A percentile compares a stretch with the other conserved stretches of the same genome.
These are phyloP conservation scores for Anhinga rufa DNA, from an alignment of 2,113 vertebrate genomes.

Conservation along the genomic window DNA sequence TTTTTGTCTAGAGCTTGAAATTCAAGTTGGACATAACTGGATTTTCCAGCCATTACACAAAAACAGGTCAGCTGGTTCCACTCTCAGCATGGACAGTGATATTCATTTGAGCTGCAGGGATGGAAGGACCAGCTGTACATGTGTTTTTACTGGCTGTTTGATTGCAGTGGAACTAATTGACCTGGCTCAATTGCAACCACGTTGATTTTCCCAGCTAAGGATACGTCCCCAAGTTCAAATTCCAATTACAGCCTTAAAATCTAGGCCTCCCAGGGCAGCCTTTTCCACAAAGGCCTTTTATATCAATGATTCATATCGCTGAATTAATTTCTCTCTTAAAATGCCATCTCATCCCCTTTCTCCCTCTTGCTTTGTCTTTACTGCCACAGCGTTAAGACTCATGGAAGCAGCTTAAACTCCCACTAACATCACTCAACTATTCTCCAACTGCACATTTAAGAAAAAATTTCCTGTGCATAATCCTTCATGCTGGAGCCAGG, in stretches of 20 bases:
- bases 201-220: background rate
- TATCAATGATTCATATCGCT: background rate
- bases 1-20: background rate
- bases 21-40: background rate
- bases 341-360: background rate
- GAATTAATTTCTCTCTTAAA: background rate
- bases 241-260: constrained; percentile 11
- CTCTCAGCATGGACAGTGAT: rapidly evolving
- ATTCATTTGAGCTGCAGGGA: background rate
- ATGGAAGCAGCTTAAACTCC: background rate
- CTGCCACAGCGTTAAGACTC: background rate
- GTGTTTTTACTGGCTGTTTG: background rate
- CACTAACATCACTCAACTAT: background rate
- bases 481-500: background rate
- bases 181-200: background rate
- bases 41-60: background rate
- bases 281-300: background rate
- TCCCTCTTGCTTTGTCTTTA: background rate
- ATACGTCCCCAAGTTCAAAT: background rate
- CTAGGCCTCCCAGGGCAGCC: background rate
- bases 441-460: background rate
- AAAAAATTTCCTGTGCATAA: background rate
- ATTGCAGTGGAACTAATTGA: background rate
- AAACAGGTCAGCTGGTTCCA: background rate
- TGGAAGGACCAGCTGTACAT: background rate